phyloP scores from a whole-genome alignment of 1,140 invertebrate species.

The Druon quercuslanigerum region DNA sequence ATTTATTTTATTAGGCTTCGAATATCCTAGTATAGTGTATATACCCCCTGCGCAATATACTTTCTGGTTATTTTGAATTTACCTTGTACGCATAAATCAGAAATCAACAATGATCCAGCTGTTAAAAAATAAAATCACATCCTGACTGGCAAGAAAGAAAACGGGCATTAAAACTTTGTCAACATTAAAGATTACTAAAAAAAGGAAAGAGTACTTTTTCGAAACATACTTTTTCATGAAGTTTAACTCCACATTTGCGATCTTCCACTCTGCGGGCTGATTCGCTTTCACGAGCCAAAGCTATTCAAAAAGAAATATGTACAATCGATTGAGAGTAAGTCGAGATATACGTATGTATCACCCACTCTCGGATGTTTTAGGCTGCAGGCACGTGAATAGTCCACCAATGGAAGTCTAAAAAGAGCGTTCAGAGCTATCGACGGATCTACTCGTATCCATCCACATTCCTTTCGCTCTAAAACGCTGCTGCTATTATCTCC shows the following conservation, averaged over 20 bases:
- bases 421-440: conserved; percentile 26
- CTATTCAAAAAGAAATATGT: background rate
- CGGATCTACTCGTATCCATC: conserved; percentile 13
- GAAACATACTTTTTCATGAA: background rate
- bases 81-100: too few relatives aligned
- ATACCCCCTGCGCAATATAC: too few relatives aligned
- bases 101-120: too few relatives aligned
- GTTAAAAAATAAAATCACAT: too few relatives aligned
- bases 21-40: too few relatives aligned
- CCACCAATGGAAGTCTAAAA: conserved; percentile 8
- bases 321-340: conserved; percentile 5
- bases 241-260: background rate
- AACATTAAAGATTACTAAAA: background rate
- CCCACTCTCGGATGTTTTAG: conserved; percentile 13
- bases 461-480: conserved; percentile 2
- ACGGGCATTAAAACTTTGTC: too few relatives aligned
- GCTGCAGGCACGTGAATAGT: conserved; percentile 28
- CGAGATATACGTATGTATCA: conserved; percentile 3
- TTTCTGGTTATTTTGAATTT: too few relatives aligned
- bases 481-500: conserved; percentile 19
- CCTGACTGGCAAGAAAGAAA: too few relatives aligned
- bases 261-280: background rate
- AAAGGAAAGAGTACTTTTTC: conserved; percentile 11
- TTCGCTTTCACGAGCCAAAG: background rate
- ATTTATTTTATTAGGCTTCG: too few relatives aligned